These are phyloP conservation scores for Apostichopus parvimensis DNA, from an alignment of 35 echinoderm and acorn worm genomes.

Conservation along the genomic window DNA sequence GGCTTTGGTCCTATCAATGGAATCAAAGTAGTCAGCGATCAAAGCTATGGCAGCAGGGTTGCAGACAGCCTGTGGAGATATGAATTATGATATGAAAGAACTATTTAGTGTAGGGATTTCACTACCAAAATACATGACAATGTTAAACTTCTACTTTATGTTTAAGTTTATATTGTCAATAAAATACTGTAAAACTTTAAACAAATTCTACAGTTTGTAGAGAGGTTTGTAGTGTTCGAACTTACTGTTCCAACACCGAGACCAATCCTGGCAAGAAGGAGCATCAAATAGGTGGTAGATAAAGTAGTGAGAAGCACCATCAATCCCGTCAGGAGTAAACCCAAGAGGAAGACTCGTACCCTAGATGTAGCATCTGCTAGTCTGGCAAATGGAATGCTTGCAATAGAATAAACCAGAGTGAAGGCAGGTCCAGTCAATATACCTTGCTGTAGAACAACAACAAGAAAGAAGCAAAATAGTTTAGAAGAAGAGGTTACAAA, in stretches of 20 bases:
- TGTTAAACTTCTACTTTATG: no score
- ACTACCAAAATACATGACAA: no score
- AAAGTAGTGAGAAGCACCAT: conserved; percentile 58
- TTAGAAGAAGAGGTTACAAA: no score
- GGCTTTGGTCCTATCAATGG: conserved; percentile 52
- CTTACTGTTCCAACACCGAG: conserved; percentile 61
- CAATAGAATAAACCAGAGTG: conserved; percentile 34
- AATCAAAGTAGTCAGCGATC: conserved; percentile 57
- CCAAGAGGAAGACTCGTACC: conserved; percentile 12
- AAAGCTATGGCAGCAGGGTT: conserved; percentile 54
- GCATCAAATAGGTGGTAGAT: conserved; percentile 27
- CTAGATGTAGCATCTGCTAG: conserved; percentile 58
- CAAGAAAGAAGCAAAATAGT: no score
- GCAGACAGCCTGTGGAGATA: conserved; percentile 36
- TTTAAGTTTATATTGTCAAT: no score
- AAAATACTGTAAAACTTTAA: no score
- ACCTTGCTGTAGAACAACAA: conserved; percentile 56
- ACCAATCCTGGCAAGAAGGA: conserved; percentile 53
- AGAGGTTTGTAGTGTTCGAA: neutral
- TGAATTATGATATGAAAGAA: no score
- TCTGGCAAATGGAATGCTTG: conserved; percentile 56
- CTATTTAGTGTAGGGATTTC: no score
- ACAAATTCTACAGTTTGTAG: no score
- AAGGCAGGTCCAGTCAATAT: conserved; percentile 49
- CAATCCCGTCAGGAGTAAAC: conserved; percentile 12